Base-by-base conservation (phyloP, 2,797 vertebrate genomes). In the Spinus olivaceus region DNA sequence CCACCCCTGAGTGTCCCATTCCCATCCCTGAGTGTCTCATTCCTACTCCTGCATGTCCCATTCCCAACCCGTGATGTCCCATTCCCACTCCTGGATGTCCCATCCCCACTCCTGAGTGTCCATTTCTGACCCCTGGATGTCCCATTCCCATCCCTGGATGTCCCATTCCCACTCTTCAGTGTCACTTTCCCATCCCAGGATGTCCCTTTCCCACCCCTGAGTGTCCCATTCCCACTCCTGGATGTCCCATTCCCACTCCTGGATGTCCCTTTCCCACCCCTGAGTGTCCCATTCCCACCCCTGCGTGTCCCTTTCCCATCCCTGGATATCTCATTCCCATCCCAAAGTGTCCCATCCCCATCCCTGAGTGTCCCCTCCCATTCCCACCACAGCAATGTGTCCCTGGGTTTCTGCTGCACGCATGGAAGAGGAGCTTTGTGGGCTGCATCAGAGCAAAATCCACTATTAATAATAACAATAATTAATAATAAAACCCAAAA, bases 21-120 rank as follows among this genome's bases (percentile, higher is more conserved):
- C 21, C 22, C 7, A 8, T 0, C 3, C 12, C 49, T 24, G 8
- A 0, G 0, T 25, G 16, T 32, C 35, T 27, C 10, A 22, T 22
- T 3, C 9, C 65, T 18, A 11, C 0, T 5, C 13, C 20, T 15
- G n/a, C n/a, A n/a, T n/a, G n/a, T n/a, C n/a, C n/a, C n/a, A n/a
- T n/a, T n/a, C n/a, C n/a, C n/a, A n/a, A n/a, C n/a, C n/a, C n/a
- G n/a, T 9, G 3, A 3, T 22, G 25, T 25, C 47, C 59, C 35
- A 35, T 9, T 4, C 9, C 65, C 24, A 10, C 1, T 5, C 13
- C 20, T 11, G 19, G 4, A 4, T 22, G 25, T 25, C 47, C 59
- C 35, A 8, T 9, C 12, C 12, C 28, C 21, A 8, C 0, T 3
- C 5, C 37, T 39, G 17, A 1, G 0, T 51, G 11, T 33, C 17